Evolutionary conservation across 2,113 vertebrate genomes (phyloP), one percentile per base, ranked within the genome.

Genomic region (Tupaia tana): DNA sequence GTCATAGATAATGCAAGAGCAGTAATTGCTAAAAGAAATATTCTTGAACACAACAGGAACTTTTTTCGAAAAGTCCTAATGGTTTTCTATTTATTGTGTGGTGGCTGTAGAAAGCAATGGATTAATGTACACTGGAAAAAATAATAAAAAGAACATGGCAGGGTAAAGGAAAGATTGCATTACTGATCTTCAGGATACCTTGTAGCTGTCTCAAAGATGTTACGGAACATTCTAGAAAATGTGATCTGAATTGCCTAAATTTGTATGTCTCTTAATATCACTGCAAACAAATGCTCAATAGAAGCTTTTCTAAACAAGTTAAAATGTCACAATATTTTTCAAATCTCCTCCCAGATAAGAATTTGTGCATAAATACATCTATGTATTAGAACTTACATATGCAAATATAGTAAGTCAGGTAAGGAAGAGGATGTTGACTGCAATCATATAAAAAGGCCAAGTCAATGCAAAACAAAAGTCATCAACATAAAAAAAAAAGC

Each of bases 191-290:
- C 58, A 64, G 88, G 71, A 15, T 24, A 56, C 67, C n/a, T 10
- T 6, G 0, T 2, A 54, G 18, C 63, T 80, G 63, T 86, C 94
- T 83, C 9, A 7, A 74, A 93, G 90, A 52, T 52, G 52, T 29
- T 69, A 9, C 15, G 14, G 20, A 75, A 73, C 56, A 73, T 63
- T 89, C 75, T 31, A 70, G 43, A 2, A 15, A 56, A 66, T 14
- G 4, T 66, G 27, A 31, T 69, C 73, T 34, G 20, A 90, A 92
- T 2, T 71, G 86, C 56, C 29, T 79, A 67, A 15, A 75, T 67
- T 89, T 56, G 58, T 89, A 58, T 64, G 59, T 92, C 73, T 93
- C 56, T 95, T 29, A 82, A 56, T 9, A 89, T 96, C 31, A 29
- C n/a, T 94, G 31, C 14, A 67, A 85, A 94, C 9, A 79, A 83